These are phyloP conservation scores for Dexiosoma caninum DNA, from an alignment of 2,888 invertebrate genomes.

Conservation along the genomic window DNA sequence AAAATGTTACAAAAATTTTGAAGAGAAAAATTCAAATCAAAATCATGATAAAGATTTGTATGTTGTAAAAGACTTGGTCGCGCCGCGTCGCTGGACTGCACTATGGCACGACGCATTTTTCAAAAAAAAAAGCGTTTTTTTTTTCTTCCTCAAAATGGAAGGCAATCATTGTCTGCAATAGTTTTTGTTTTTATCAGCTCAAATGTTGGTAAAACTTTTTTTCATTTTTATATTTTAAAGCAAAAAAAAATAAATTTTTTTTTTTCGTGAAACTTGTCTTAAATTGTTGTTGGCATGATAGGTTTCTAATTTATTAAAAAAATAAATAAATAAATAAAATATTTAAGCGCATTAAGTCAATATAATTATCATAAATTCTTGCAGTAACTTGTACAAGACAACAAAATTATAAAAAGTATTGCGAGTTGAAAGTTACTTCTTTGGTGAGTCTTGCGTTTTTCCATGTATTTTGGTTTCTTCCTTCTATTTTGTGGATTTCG, in stretches of 20 bases:
- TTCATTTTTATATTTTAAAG: no score
- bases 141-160: constrained; percentile 30
- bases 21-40: constrained; percentile 23
- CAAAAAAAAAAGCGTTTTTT: no score
- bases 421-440: background rate
- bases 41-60: constrained; percentile 53
- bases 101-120: background rate
- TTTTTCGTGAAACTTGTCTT: constrained; percentile 26
- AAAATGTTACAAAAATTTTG: background rate
- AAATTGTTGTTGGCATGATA: constrained; percentile 13
- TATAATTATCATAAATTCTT: constrained; percentile 62
- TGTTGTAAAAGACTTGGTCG: background rate
- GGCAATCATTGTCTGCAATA: constrained; percentile 44
- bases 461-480: no score
- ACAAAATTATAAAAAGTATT: no score
- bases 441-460: constrained; percentile 6
- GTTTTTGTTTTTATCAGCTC: background rate
- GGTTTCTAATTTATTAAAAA: constrained; percentile 40
- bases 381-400: constrained; percentile 4
- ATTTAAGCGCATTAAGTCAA: constrained; percentile 58
- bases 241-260: background rate
- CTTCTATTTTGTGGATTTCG: background rate
- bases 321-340: constrained; percentile 9
- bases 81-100: background rate
- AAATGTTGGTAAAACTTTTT: constrained; percentile 8